These are phyloP conservation scores for Galbula dea DNA, from an alignment of 2,113 vertebrate species.

Conservation along the genomic window DNA sequence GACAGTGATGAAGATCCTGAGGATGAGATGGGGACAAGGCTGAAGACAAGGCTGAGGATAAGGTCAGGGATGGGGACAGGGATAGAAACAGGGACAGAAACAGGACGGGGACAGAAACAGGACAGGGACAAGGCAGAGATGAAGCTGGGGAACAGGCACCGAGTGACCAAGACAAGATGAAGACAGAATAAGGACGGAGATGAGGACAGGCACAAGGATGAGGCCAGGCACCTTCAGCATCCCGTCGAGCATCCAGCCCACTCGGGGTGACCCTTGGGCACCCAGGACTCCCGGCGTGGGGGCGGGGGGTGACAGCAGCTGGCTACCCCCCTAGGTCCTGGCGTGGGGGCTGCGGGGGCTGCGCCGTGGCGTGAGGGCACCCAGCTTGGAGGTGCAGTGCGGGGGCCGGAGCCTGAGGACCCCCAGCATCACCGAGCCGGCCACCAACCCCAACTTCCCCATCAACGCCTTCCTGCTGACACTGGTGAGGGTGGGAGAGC, in stretches of 20 bases:
- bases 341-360: constrained; percentile 75
- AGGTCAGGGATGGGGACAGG: neutral
- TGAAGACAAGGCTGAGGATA: too few species aligned
- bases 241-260: neutral
- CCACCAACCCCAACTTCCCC: constrained; percentile 68
- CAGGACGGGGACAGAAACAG: neutral
- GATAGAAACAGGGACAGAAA: neutral
- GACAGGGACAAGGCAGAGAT: neutral
- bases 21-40: too few species aligned
- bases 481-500: constrained; percentile 33
- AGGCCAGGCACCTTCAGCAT: neutral
- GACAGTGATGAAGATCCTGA: neutral
- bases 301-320: neutral
- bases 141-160: neutral
- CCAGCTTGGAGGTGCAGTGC: constrained; percentile 68
- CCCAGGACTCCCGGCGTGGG: too few species aligned
- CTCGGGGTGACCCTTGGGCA: neutral
- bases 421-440: constrained; percentile 35
- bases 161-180: neutral
- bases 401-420: constrained; percentile 52
- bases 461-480: constrained; percentile 40
- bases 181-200: neutral
- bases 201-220: neutral
- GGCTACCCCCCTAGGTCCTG: constrained; percentile 43
- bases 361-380: neutral